phyloP scores from a whole-genome alignment of 1,140 invertebrate species.

The Mya arenaria region DNA sequence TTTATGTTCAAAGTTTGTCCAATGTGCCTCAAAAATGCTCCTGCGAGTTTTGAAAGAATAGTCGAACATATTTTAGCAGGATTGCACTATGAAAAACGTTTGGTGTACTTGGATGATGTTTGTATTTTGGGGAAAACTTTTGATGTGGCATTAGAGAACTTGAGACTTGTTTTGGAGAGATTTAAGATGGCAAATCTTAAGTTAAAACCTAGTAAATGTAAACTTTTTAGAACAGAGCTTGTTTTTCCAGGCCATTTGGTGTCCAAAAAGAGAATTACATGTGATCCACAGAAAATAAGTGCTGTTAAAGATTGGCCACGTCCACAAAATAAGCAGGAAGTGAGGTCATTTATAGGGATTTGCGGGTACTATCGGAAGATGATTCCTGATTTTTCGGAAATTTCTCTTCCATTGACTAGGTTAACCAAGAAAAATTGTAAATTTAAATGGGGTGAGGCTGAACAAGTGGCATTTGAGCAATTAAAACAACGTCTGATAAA shows the following conservation, averaged over 20 bases:
- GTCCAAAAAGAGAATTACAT: constrained; percentile 36
- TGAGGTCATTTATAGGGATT: constrained; percentile 63
- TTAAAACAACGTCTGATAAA: constrained; percentile 10
- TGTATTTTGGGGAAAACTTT: constrained; percentile 33
- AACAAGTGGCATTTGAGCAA: constrained; percentile 6
- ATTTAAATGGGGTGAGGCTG: constrained; percentile 23
- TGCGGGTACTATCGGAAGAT: constrained; percentile 50
- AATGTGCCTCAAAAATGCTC: constrained; percentile 57
- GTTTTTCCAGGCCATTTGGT: constrained; percentile 14
- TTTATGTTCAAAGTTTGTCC: constrained; percentile 60
- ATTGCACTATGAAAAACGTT: constrained; percentile 43
- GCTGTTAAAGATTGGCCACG: constrained; percentile 71
- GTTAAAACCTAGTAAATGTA: constrained; percentile 9
- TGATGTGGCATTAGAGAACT: constrained; percentile 1
- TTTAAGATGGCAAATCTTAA: constrained; percentile 19
- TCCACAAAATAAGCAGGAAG: constrained; percentile 73
- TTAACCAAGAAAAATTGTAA: constrained; percentile 30
- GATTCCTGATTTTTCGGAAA: constrained; percentile 46
- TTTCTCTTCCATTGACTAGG: constrained; percentile 4
- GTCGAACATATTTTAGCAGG: constrained; percentile 65
- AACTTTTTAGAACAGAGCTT: constrained; percentile 29
- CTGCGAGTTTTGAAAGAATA: constrained; percentile 64
- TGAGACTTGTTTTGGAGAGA: constrained; percentile 1
- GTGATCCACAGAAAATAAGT: constrained; percentile 73
- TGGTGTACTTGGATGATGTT: constrained; percentile 58